These are phyloP conservation scores for Diabrotica balteata DNA, from an alignment of 2,888 invertebrate species.

Conservation along the genomic window DNA sequence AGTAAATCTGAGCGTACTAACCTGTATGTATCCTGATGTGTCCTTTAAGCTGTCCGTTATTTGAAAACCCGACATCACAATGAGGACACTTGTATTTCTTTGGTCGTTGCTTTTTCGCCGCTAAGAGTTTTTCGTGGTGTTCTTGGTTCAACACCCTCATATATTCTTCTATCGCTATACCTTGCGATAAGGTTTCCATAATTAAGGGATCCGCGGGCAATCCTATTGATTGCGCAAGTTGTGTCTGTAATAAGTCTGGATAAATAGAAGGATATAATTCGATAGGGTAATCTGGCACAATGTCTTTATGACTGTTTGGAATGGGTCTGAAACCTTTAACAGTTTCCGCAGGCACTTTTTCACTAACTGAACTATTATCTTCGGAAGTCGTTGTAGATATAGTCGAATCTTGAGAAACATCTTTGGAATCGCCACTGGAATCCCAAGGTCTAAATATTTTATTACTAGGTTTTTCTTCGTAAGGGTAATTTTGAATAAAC, in stretches of 20 bases:
- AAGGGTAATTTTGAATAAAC: conserved; percentile 40
- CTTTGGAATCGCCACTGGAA: conserved; percentile 27
- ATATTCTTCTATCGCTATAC: conserved; percentile 73
- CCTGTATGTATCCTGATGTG: conserved; percentile 92
- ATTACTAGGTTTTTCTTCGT: conserved; percentile 34
- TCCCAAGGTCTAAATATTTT: conserved; percentile 53
- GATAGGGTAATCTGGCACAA: conserved; percentile 38
- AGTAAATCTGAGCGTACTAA: conserved; percentile 47
- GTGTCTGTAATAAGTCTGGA: conserved; percentile 43
- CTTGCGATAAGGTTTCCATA: conserved; percentile 55
- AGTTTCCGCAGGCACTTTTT: conserved; percentile 12
- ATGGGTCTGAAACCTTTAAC: conserved; percentile 38
- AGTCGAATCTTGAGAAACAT: conserved; percentile 64
- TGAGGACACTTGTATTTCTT: conserved; percentile 92
- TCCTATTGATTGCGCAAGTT: conserved; percentile 46
- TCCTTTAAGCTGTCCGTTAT: conserved; percentile 90
- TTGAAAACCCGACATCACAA: conserved; percentile 91
- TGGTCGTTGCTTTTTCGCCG: conserved; percentile 79
- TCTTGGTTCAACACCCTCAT: conserved; percentile 75
- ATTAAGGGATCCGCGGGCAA: conserved; percentile 51
- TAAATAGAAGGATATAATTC: conserved; percentile 35
- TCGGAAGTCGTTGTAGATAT: conserved; percentile 65
- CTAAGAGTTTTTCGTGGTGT: conserved; percentile 72
- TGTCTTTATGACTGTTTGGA: conserved; percentile 6
- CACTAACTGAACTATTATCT: conserved; percentile 20